Conservation (phyloP, 2,113 vertebrate species). For the Urocolius indicus region DNA sequence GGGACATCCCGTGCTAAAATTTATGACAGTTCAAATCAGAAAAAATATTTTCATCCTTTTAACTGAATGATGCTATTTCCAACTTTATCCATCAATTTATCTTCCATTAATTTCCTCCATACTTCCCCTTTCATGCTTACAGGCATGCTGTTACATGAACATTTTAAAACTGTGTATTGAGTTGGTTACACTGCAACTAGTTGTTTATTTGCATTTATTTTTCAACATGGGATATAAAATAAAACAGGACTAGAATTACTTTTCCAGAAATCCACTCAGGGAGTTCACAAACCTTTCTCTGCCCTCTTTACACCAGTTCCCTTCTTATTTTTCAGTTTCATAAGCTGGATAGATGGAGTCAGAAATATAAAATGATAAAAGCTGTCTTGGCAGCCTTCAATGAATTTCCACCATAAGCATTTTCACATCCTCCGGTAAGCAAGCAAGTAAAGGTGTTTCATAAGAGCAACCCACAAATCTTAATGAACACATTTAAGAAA, state of each 20-base stretch:
- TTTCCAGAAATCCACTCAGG: background rate
- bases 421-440: constrained; percentile 17
- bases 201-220: background rate
- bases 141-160: background rate
- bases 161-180: background rate
- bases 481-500: constrained; percentile 16
- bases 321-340: constrained; percentile 4
- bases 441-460: constrained; percentile 1
- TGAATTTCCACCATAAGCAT: constrained; percentile 13
- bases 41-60: background rate
- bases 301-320: background rate
- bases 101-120: background rate
- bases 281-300: background rate
- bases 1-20: background rate
- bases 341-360: background rate
- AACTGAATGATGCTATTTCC: background rate
- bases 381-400: background rate
- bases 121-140: background rate
- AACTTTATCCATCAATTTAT: background rate
- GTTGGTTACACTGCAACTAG: background rate
- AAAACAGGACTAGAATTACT: background rate
- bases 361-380: constrained; percentile 6
- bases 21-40: background rate
- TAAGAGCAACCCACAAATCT: constrained; percentile 21
- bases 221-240: background rate